These are phyloP conservation scores for Alethe diademata DNA, from an alignment of 2,113 vertebrate species.

Conservation along the genomic window DNA sequence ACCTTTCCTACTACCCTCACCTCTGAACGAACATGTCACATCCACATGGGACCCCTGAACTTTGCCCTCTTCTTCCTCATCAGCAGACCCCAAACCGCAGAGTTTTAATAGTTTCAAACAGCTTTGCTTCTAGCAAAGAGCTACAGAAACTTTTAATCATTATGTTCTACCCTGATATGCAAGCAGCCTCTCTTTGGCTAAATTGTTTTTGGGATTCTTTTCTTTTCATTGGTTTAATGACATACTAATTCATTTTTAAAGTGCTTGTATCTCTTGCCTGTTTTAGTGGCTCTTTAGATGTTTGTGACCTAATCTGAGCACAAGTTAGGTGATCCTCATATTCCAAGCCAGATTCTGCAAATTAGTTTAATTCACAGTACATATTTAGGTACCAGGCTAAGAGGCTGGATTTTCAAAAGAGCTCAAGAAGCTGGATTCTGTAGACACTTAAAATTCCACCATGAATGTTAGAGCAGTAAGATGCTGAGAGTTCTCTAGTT, in stretches of 20 bases:
- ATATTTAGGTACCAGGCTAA: not conserved
- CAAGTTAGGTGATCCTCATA: not conserved
- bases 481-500: not conserved
- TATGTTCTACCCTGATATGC: not conserved
- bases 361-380: not conserved
- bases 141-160: not conserved
- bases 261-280: not conserved
- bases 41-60: accelerated
- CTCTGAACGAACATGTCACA: accelerated
- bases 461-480: not conserved
- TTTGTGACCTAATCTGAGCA: not conserved
- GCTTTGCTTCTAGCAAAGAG: not conserved
- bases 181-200: not conserved
- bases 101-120: not conserved
- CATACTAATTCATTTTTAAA: not conserved
- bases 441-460: not conserved
- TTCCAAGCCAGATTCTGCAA: not conserved
- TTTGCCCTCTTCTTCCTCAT: not conserved
- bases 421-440: not conserved
- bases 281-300: not conserved
- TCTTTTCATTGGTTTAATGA: not conserved
- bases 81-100: not conserved
- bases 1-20: not conserved
- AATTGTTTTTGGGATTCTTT: not conserved
- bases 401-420: not conserved